phyloP scores from a whole-genome alignment of 2,797 vertebrate genomes.

The Helostoma temminkii region DNA sequence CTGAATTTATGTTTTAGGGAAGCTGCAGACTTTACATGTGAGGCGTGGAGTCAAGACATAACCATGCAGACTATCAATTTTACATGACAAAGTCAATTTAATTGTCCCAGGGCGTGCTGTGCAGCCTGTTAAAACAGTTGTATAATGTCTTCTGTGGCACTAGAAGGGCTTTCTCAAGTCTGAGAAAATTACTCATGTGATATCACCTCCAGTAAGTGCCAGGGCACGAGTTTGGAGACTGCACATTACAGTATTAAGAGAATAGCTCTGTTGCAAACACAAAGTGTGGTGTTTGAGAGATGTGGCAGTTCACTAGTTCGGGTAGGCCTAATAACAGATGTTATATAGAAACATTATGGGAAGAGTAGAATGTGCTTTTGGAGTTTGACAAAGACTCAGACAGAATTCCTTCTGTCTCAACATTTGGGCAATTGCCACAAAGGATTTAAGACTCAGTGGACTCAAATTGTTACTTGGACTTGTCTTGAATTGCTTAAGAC shows the following conservation, averaged over 20 bases:
- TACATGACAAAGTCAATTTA: background rate
- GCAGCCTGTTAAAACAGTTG: background rate
- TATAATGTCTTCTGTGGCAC: background rate
- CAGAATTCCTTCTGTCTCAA: too few relatives aligned
- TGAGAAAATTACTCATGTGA: background rate
- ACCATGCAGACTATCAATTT: background rate
- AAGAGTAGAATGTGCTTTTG: background rate
- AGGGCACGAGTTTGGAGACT: too few relatives aligned
- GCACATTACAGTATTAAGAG: background rate
- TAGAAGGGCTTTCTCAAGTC: background rate
- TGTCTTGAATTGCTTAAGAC: background rate
- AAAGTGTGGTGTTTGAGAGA: background rate
- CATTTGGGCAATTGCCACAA: background rate
- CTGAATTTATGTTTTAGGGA: constrained; percentile 6
- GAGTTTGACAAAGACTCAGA: background rate
- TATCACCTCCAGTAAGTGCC: background rate
- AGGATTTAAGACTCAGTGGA: background rate
- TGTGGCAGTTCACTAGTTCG: background rate
- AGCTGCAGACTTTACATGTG: background rate
- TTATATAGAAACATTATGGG: background rate
- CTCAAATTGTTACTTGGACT: background rate
- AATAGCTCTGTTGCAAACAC: background rate
- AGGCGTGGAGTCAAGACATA: background rate
- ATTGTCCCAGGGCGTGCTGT: background rate
- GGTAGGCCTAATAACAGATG: background rate